These are phyloP conservation scores for Hemichromis elongatus DNA, from an alignment of 2,113 vertebrate species.

Conservation along the genomic window DNA sequence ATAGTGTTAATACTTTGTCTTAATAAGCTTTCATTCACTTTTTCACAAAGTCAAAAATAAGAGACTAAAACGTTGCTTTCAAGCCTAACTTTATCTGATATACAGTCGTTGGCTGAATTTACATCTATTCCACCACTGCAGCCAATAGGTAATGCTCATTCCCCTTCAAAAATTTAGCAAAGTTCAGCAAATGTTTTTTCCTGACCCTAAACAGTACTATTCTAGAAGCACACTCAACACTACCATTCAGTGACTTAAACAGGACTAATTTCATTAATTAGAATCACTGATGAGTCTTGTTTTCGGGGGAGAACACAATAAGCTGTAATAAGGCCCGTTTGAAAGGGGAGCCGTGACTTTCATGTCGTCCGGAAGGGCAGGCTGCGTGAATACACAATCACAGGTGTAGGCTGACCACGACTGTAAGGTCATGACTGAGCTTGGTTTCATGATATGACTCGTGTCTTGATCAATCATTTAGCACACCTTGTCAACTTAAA, in stretches of 20 bases:
- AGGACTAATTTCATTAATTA: slow-evolving; percentile 8
- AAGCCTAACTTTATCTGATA: too few species aligned
- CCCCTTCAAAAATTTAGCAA: neutral
- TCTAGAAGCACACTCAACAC: neutral
- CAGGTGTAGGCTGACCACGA: neutral
- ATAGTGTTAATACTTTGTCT: too few species aligned
- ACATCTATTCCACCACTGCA: neutral
- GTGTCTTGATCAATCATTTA: slow-evolving; percentile 34
- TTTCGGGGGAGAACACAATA: neutral
- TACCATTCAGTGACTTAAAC: neutral
- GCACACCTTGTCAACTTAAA: neutral
- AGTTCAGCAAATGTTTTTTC: neutral
- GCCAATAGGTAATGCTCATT: neutral
- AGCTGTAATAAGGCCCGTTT: neutral
- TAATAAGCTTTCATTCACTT: too few species aligned
- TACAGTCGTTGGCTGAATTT: too few species aligned
- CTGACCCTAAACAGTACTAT: neutral
- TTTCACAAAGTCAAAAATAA: too few species aligned
- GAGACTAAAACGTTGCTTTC: too few species aligned
- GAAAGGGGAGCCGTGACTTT: slow-evolving; percentile 19
- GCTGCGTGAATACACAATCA: neutral
- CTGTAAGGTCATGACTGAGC: neutral
- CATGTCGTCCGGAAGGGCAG: neutral
- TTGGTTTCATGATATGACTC: neutral
- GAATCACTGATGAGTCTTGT: slow-evolving; percentile 17